phyloP scores from a whole-genome alignment of 2,797 vertebrate species.

The Synaphobranchus kaupii region DNA sequence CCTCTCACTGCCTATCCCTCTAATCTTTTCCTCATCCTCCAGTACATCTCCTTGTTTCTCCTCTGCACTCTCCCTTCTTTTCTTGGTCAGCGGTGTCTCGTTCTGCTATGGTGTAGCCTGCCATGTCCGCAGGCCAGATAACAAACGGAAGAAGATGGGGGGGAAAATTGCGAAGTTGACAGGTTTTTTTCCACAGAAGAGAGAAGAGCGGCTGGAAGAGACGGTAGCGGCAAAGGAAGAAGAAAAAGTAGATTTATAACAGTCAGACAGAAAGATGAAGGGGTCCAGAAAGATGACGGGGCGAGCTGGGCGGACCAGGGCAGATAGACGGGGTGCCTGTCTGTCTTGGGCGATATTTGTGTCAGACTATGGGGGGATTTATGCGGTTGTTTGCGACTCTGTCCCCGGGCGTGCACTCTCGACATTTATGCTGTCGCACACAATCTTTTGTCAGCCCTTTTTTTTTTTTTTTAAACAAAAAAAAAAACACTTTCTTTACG shows the following conservation, averaged over 20 bases:
- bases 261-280: conserved; percentile 27
- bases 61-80: conserved; percentile 1
- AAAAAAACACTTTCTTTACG: conserved; percentile 18
- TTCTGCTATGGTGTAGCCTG: not conserved
- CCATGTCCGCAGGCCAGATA: not conserved
- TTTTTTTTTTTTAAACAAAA: too few species aligned
- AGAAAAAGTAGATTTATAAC: conserved; percentile 37
- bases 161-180: not conserved
- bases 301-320: conserved; percentile 47
- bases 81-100: not conserved
- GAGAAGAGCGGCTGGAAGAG: conserved; percentile 13
- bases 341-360: conserved; percentile 64
- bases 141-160: not conserved
- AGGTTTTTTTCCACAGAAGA: conserved; percentile 20
- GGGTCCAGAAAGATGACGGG: conserved; percentile 10
- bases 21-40: not conserved
- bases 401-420: conserved; percentile 69
- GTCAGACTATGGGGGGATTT: conserved; percentile 69
- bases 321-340: conserved; percentile 61
- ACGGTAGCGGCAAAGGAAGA: not conserved
- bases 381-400: conserved; percentile 77
- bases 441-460: conserved; percentile 47
- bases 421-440: conserved; percentile 65
- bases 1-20: not conserved
- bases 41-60: not conserved